phyloP scores from a whole-genome alignment of 2,888 invertebrate genomes.

The Microchrysa polita region DNA sequence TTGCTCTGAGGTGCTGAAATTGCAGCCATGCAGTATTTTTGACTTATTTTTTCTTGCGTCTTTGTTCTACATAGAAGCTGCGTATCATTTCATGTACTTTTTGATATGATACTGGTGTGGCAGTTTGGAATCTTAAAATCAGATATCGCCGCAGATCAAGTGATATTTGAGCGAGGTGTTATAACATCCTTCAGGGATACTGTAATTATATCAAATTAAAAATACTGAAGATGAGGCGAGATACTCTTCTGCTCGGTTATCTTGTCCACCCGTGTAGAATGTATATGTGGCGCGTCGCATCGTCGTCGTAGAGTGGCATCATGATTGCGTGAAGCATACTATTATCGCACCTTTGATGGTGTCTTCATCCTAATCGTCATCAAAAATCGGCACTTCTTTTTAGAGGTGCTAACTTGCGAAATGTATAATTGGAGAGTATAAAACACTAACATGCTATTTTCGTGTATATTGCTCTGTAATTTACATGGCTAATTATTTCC shows the following conservation, averaged over 20 bases:
- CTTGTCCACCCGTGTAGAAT: not conserved
- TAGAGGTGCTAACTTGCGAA: constrained; percentile 49
- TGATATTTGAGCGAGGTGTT: constrained; percentile 45
- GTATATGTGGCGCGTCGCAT: too few relatives aligned
- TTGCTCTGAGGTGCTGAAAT: constrained; percentile 45
- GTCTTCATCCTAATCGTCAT: constrained; percentile 40
- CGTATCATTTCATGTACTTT: constrained; percentile 6
- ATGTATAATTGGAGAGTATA: constrained; percentile 45
- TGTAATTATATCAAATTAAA: constrained; percentile 48
- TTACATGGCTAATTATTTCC: constrained; percentile 37
- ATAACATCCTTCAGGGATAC: constrained; percentile 42
- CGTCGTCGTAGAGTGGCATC: too few relatives aligned
- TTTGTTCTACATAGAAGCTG: not conserved
- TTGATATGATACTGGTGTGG: not conserved
- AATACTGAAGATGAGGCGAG: constrained; percentile 17
- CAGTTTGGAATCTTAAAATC: constrained; percentile 26
- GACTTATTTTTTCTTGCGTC: not conserved
- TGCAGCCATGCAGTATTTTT: not conserved
- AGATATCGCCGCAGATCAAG: constrained; percentile 35
- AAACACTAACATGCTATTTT: constrained; percentile 21
- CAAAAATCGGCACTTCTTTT: constrained; percentile 33
- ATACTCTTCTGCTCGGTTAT: constrained; percentile 38
- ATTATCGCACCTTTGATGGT: constrained; percentile 16
- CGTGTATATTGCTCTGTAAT: constrained; percentile 34
- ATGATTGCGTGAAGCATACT: constrained; percentile 19